Evolutionary conservation across 2,797 vertebrate genomes (phyloP).

Genomic region (Pipistrellus kuhlii): DNA sequence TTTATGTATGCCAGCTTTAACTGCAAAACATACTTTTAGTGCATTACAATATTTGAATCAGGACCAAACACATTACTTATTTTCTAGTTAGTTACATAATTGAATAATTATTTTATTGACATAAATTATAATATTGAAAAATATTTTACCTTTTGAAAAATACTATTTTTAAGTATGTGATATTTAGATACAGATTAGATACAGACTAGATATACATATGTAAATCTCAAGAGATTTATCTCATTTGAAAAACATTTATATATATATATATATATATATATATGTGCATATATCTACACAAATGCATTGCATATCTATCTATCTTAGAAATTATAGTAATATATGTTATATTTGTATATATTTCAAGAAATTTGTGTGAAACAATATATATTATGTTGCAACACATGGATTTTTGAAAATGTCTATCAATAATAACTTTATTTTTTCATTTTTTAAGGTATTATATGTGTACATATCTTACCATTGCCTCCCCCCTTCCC

Average conservation of each 20-base stretch:
- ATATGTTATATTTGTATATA: background rate
- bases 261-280: no score
- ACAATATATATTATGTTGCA: background rate
- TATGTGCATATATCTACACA: background rate
- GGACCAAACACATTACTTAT: background rate
- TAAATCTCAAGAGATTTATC: background rate
- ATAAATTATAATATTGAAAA: background rate
- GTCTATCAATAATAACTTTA: no score
- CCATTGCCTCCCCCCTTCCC: no score
- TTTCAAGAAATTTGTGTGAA: background rate
- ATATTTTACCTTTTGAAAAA: background rate
- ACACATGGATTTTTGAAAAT: background rate
- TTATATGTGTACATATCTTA: no score
- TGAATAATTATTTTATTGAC: background rate
- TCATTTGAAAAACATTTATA: background rate
- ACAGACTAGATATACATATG: background rate
- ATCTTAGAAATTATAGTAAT: background rate
- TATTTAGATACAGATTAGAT: background rate
- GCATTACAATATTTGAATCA: background rate
- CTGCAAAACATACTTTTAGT: background rate
- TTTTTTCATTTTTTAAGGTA: no score
- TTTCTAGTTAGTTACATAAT: background rate
- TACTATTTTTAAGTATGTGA: background rate
- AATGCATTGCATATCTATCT: background rate
- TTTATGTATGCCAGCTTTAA: background rate